Conservation (phyloP, 2,797 vertebrate species). For the Trichosurus vulpecula region DNA sequence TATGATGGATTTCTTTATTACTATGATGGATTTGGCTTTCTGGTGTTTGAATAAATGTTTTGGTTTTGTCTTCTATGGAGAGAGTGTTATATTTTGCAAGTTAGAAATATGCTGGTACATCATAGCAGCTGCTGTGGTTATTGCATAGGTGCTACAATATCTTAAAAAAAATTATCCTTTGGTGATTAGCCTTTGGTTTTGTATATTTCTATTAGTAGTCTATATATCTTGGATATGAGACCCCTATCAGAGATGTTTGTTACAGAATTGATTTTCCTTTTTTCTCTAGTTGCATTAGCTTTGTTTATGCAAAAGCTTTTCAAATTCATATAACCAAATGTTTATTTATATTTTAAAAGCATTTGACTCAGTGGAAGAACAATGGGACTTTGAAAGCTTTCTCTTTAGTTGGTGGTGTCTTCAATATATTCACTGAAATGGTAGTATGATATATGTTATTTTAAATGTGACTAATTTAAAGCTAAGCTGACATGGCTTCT, state of each 20-base stretch:
- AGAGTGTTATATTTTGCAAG: no score
- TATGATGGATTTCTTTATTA: no score
- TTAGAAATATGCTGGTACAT: no score
- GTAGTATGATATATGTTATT: neutral
- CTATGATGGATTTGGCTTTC: no score
- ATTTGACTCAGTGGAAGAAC: neutral
- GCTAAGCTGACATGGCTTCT: neutral
- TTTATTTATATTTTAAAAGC: neutral
- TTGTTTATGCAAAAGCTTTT: neutral
- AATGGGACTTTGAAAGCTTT: neutral
- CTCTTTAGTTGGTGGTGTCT: neutral
- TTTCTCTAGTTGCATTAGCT: neutral
- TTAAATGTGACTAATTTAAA: neutral
- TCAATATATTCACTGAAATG: neutral
- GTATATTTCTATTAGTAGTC: neutral
- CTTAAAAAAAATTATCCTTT: neutral
- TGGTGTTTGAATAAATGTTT: no score
- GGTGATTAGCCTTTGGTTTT: neutral
- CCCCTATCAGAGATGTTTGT: neutral
- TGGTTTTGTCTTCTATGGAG: no score
- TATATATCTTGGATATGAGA: neutral
- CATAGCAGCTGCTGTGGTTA: no score
- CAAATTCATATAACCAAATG: neutral
- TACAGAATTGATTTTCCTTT: neutral
- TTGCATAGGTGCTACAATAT: no score